phyloP scores from a whole-genome alignment of 2,888 invertebrate species.

The Eupithecia exiguata region DNA sequence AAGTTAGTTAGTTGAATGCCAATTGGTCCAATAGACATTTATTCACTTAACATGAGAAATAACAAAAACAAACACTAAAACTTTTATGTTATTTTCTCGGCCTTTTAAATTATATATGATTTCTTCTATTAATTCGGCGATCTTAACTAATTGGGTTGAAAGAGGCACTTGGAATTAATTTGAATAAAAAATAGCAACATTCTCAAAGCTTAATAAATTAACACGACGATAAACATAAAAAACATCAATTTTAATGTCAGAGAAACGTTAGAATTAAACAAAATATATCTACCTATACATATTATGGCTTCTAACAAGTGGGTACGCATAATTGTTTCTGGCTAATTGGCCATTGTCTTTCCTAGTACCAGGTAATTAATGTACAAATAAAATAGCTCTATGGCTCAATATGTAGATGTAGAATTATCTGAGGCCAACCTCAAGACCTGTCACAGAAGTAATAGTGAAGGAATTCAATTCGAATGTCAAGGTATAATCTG shows the following conservation, averaged over 20 bases:
- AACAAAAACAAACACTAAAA: background rate
- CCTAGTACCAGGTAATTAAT: constrained; percentile 7
- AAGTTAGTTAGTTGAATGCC: background rate
- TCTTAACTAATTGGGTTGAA: background rate
- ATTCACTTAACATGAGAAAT: background rate
- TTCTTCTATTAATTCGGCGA: background rate
- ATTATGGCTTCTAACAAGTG: background rate
- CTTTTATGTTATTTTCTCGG: background rate
- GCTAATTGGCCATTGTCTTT: constrained; percentile 29
- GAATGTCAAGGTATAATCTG: background rate
- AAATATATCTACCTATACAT: background rate
- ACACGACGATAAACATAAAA: background rate
- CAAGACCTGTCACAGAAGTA: constrained; percentile 12
- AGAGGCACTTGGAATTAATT: background rate
- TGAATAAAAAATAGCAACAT: background rate
- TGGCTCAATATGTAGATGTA: background rate
- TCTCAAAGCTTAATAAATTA: background rate
- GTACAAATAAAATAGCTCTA: background rate
- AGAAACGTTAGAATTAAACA: constrained; percentile 1
- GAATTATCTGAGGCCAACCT: constrained; percentile 23
- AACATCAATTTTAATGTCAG: background rate
- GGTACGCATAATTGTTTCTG: constrained; percentile 15
- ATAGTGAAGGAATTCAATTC: background rate
- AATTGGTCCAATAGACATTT: background rate
- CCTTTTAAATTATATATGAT: background rate